phyloP scores from a whole-genome alignment of 2,888 invertebrate genomes.

The Dexiosoma caninum region DNA sequence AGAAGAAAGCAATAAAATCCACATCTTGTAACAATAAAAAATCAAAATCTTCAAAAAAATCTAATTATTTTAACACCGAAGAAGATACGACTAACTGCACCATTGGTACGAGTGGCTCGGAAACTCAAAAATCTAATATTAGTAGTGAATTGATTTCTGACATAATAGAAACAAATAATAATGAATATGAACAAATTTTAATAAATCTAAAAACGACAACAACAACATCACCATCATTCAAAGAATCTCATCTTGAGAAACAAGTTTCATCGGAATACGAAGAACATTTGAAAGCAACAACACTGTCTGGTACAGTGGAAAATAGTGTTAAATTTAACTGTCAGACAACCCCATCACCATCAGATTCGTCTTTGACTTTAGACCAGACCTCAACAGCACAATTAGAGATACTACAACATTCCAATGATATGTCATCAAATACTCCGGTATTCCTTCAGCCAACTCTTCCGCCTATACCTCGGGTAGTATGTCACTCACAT shows the following conservation, averaged over 20 bases:
- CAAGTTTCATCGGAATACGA: conserved; percentile 47
- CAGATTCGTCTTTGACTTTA: conserved; percentile 24
- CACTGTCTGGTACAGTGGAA: conserved; percentile 50
- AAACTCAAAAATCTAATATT: neutral
- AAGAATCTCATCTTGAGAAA: conserved; percentile 51
- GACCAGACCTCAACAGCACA: neutral
- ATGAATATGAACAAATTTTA: conserved; percentile 66
- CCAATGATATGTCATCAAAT: conserved; percentile 55
- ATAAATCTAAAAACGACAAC: neutral
- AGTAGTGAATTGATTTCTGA: neutral
- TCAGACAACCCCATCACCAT: conserved; percentile 30
- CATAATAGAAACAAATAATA: conserved; percentile 69
- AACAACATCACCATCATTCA: neutral
- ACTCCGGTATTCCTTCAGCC: conserved; percentile 72
- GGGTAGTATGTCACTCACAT: conserved; percentile 63
- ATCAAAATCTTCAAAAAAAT: conserved; percentile 55
- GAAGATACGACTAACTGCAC: neutral
- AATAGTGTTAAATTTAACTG: conserved; percentile 34
- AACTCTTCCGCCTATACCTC: conserved; percentile 66
- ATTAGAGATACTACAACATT: conserved; percentile 61
- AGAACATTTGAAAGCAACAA: conserved; percentile 39
- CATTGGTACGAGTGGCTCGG: neutral
- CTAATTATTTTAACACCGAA: conserved; percentile 1
- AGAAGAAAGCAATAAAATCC: conserved; percentile 44
- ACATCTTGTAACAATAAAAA: conserved; percentile 29